Evolutionary conservation across 2,113 vertebrate species (phyloP).

Genomic region (Chrysochloris asiatica): DNA sequence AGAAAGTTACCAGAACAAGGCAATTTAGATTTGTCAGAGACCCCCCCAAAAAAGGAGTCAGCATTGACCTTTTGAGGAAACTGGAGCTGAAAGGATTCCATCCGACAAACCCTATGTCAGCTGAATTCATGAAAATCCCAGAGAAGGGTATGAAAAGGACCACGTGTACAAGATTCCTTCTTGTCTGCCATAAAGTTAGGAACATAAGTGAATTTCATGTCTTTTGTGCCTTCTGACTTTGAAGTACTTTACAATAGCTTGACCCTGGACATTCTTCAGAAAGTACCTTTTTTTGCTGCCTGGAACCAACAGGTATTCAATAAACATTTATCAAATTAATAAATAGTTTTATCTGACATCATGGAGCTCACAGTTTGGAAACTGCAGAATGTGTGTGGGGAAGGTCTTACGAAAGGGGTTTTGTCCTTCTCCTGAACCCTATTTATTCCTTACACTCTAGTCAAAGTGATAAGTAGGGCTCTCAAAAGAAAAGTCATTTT

Average conservation of each 20-base stretch:
- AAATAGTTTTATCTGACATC: background rate
- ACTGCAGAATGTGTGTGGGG: background rate
- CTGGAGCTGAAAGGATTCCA: too few relatives aligned
- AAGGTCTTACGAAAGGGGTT: background rate
- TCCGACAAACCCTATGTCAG: background rate
- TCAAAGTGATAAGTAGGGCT: background rate
- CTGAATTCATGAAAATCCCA: background rate
- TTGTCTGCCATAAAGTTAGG: background rate
- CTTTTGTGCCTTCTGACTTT: background rate
- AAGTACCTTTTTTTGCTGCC: background rate
- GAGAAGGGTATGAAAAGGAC: background rate
- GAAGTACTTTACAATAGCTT: background rate
- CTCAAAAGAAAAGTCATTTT: background rate
- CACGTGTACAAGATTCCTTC: fast-evolving
- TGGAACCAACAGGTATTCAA: background rate
- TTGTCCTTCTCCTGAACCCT: background rate
- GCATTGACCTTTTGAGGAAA: background rate
- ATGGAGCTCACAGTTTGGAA: conserved; percentile 3
- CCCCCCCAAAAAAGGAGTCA: background rate
- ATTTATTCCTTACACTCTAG: background rate
- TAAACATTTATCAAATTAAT: background rate
- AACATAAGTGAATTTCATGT: fast-evolving
- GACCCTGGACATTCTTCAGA: background rate
- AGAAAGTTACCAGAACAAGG: background rate
- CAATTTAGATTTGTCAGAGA: background rate